Base-by-base conservation (phyloP, 1,140 invertebrate genomes). In the Mya arenaria region DNA sequence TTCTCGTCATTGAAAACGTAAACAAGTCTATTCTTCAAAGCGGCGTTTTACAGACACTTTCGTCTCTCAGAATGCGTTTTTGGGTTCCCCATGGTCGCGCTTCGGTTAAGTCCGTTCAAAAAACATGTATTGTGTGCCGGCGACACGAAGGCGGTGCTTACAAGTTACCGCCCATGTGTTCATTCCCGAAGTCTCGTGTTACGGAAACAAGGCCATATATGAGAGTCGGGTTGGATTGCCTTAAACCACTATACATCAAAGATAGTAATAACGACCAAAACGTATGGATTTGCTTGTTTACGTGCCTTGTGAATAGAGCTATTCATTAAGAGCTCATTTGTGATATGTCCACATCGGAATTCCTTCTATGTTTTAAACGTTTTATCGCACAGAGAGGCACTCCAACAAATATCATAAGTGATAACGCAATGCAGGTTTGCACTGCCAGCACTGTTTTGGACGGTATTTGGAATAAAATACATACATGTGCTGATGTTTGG, bases 41-140 rank as follows among this genome's bases (percentile, higher is more conserved):
- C 5, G 69, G 44, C 28, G 17, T 58, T 3, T 73, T 52, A 30
- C 52, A 73, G 39, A 73, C 32, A n/a, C n/a, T 58, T 1, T 15
- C 69, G 4, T 15, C 48, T 4, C 4, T 58, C 17, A 56, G 48
- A 55, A 56, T 4, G n/a, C 25, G 36, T 19, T 73, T 25, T 58
- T 72, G 68, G 69, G 71, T 73, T 36, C 48, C 69, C 5, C 44
- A 52, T 48, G 79, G 79, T 44, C 1, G 79, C 48, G 56, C 79
- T 19, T 28, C 39, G 10, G 44, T 73, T 4, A 10, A 48, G 30
- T 3, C 44, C 10, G 69, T 73, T 2, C 25, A 72, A 17, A 48
- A 55, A 55, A 2, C 4, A 19, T 82, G 79, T 71, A 3, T 0
- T 30, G 48, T 52, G 4, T 73, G 71, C 37, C 48, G 39, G 10